Evolutionary conservation across 2,888 invertebrate genomes (phyloP).

Genomic region (Parascotia fuliginaria): DNA sequence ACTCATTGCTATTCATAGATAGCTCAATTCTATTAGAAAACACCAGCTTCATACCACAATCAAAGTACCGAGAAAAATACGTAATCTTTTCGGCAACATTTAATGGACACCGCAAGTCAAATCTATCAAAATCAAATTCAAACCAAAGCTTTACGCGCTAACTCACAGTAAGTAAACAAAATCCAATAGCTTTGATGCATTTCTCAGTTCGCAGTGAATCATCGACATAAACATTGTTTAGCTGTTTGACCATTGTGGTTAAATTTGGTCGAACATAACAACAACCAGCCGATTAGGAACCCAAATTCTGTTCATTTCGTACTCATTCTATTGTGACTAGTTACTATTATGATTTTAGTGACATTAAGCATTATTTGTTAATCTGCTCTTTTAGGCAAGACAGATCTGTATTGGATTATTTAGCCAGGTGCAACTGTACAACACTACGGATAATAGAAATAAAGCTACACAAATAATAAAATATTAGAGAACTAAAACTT

Average conservation of each 20-base stretch:
- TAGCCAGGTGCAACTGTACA: too few relatives aligned
- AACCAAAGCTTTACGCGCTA: background rate
- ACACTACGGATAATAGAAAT: too few relatives aligned
- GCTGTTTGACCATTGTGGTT: conserved; percentile 4
- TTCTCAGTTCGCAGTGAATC: background rate
- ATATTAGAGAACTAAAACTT: too few relatives aligned
- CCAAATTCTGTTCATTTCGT: conserved; percentile 5
- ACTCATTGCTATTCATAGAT: too few relatives aligned
- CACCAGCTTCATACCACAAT: too few relatives aligned
- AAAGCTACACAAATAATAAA: too few relatives aligned
- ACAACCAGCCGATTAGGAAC: conserved; percentile 18
- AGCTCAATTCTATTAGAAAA: too few relatives aligned
- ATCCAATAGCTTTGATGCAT: background rate
- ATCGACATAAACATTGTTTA: background rate
- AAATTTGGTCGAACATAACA: conserved; percentile 16
- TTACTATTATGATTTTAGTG: background rate
- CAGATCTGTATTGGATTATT: too few relatives aligned
- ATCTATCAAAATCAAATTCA: background rate
- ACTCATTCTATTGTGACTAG: conserved; percentile 1
- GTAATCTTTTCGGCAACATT: too few relatives aligned
- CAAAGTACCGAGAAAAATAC: too few relatives aligned
- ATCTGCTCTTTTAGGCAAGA: background rate
- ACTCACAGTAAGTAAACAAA: background rate
- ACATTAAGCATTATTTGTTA: background rate
- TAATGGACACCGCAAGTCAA: too few relatives aligned